Base-by-base conservation (phyloP, 2,888 invertebrate species). In the Pristionchus japonicus region DNA sequence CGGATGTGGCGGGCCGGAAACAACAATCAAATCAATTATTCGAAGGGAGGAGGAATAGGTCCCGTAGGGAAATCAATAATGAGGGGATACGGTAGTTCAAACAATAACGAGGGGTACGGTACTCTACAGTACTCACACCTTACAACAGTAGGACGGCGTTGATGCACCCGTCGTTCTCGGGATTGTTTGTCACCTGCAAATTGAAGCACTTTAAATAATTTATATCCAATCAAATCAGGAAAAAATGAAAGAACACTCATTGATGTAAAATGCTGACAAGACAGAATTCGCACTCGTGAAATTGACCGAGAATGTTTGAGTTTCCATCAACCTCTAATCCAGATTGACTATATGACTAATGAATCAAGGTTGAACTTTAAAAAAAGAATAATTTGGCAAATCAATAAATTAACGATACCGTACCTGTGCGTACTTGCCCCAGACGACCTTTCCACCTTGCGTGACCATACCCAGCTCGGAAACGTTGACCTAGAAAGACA, bases 151-250 rank as follows among this genome's bases (percentile, higher is more conserved):
- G 96, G 89, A 99, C 97, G 94, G 99, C 98, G 96, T 99, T 99
- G 89, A 99, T 98, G 94, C 98, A 99, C 31, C 99, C 99, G 96
- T 99, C 99, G 95, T 99, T 99, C 95, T 99, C 99, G 0, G 99
- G 99, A 95, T 99, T 97, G 95, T 99, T 99, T 0, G 99, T 99
- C 31, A 99, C 98, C 95, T 92, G 87, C 52, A 87, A 31, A 57
- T 20, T 7, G 9, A 13, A 52, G 9, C 9, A 57, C 9, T 57
- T 70, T 70, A 34, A 37, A 67, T 67, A 67, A 31, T 23, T 67
- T 40, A 74, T 74, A 11, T 74, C 34, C 13, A 3, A 40, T 1
- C 27, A n/a, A n/a, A n/a, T n/a, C n/a, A n/a, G n/a, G n/a, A n/a
- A n/a, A 43, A 43, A 43, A 43, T 9, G 43, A 43, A 43, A n/a